Conservation (phyloP, 2,797 vertebrate species). For the Chrosomus eos region DNA sequence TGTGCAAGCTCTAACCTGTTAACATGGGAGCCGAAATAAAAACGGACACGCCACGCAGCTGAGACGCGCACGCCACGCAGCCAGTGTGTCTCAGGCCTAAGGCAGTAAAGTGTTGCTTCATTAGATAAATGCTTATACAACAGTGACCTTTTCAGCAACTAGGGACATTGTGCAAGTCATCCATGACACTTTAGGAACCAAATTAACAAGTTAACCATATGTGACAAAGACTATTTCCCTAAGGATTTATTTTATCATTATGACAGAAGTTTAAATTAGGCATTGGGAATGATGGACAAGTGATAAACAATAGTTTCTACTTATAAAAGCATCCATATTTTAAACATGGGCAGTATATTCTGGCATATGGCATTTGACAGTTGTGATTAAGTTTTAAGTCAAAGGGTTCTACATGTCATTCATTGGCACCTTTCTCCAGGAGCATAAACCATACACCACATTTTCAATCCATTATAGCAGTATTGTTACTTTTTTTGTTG, state of each 20-base stretch:
- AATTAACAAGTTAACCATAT: slow-evolving; percentile 46
- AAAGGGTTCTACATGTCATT: too few relatives aligned
- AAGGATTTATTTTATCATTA: slow-evolving; percentile 24
- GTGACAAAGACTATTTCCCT: slow-evolving; percentile 17
- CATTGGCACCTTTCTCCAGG: too few relatives aligned
- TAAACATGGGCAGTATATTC: background rate
- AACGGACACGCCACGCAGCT: too few relatives aligned
- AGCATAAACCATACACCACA: background rate
- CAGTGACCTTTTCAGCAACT: background rate
- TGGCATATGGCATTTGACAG: background rate
- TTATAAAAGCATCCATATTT: background rate
- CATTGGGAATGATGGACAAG: background rate
- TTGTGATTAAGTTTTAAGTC: slow-evolving; percentile 1
- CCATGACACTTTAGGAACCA: slow-evolving; percentile 26
- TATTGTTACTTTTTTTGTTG: slow-evolving; percentile 42
- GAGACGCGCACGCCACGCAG: too few relatives aligned
- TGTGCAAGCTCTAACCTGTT: too few relatives aligned
- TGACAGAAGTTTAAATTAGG: slow-evolving; percentile 24
- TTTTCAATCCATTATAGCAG: slow-evolving; percentile 27
- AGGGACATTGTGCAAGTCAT: slow-evolving; percentile 26
- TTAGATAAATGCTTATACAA: slow-evolving; percentile 55
- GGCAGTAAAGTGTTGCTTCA: slow-evolving; percentile 52
- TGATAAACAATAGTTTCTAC: slow-evolving; percentile 9
- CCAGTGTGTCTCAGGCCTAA: too few relatives aligned
- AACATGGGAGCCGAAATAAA: too few relatives aligned